phyloP scores from a whole-genome alignment of 2,113 vertebrate genomes.

The Castor canadensis region DNA sequence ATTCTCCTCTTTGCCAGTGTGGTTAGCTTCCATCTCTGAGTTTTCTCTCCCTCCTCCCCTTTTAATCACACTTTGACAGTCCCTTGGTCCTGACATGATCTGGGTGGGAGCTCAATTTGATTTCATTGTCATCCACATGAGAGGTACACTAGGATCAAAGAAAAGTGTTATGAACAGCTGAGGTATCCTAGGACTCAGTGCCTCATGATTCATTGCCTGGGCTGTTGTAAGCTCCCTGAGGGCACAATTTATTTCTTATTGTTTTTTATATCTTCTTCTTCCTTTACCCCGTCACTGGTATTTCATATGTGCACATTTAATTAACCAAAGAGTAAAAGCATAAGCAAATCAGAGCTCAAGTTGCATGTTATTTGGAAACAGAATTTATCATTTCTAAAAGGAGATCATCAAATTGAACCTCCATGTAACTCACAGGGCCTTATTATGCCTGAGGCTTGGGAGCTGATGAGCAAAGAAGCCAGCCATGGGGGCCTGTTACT shows the following conservation, averaged over 20 bases:
- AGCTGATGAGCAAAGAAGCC: neutral
- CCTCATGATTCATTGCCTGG: neutral
- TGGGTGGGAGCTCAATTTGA: neutral
- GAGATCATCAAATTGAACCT: neutral
- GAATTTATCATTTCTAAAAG: neutral
- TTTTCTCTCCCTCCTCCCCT: neutral
- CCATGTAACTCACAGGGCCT: neutral
- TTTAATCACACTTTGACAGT: neutral
- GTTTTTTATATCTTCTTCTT: neutral
- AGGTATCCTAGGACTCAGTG: neutral
- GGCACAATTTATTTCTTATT: neutral
- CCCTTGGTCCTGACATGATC: neutral
- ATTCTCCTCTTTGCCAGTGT: neutral
- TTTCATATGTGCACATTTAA: conserved; percentile 8
- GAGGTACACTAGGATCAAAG: rapidly evolving
- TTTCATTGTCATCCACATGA: neutral
- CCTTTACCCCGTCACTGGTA: neutral
- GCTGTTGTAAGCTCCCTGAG: neutral
- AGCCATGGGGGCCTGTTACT: rapidly evolving
- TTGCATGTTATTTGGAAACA: neutral
- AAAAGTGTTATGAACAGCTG: neutral
- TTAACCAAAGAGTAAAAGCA: neutral
- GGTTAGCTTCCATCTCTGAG: neutral
- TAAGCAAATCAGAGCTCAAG: neutral
- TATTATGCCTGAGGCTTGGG: neutral